Evolutionary conservation across 92 coral and sea anemone genomes (phyloP).

Genomic region (Anthopleura xanthogrammica): DNA sequence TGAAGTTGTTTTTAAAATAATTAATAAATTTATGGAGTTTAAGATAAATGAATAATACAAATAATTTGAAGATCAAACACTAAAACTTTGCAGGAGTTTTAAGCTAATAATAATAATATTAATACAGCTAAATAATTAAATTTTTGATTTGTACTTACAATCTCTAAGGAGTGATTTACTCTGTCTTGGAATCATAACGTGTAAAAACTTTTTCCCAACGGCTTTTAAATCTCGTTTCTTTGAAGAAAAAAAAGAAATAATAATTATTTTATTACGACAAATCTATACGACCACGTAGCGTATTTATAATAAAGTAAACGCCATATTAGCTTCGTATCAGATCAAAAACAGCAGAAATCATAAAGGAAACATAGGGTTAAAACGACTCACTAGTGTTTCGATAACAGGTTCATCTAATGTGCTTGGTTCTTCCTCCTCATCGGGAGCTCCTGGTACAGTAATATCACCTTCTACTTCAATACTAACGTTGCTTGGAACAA

Average conservation of each 20-base stretch:
- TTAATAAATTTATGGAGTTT: too few relatives aligned
- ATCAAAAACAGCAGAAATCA: conserved; percentile 7
- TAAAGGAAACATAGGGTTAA: background rate
- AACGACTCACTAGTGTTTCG: conserved; percentile 77
- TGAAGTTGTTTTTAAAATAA: too few relatives aligned
- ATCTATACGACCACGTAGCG: conserved; percentile 9
- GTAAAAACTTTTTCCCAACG: conserved; percentile 91
- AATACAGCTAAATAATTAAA: background rate
- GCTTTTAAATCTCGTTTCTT: conserved; percentile 92
- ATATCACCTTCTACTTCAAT: conserved; percentile 98
- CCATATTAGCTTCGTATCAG: background rate
- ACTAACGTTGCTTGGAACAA: conserved; percentile 78
- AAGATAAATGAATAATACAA: background rate
- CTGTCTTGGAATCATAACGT: conserved; percentile 91
- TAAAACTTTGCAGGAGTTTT: too few relatives aligned
- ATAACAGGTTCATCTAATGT: conserved; percentile 93
- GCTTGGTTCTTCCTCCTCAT: conserved; percentile 92
- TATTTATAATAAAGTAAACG: background rate
- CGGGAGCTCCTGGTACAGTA: conserved; percentile 99
- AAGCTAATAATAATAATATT: too few relatives aligned
- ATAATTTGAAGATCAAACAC: background rate
- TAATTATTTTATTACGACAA: background rate
- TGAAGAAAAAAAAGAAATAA: conserved; percentile 9
- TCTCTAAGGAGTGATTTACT: conserved; percentile 91
- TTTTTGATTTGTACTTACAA: conserved; percentile 57